phyloP scores from a whole-genome alignment of 2,888 invertebrate genomes.

The Acanthosepion pharaonis region DNA sequence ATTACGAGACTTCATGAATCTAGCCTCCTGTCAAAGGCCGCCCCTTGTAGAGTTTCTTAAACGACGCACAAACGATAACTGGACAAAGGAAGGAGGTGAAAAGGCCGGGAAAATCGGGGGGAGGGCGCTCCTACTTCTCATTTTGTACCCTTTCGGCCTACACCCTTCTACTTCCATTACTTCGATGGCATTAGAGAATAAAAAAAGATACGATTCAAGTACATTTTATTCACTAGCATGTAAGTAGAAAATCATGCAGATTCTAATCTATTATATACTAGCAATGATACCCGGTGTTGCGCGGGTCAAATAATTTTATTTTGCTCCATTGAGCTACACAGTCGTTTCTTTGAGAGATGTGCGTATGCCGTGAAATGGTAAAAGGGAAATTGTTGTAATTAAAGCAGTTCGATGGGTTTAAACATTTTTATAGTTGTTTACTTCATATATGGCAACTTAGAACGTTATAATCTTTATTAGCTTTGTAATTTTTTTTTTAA shows the following conservation, averaged over 20 bases:
- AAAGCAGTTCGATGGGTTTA: too few relatives aligned
- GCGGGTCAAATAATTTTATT: too few relatives aligned
- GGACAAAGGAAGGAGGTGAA: neutral
- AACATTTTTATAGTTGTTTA: too few relatives aligned
- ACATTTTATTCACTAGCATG: neutral
- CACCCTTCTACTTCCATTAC: neutral
- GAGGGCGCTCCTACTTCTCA: neutral
- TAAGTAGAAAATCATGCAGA: neutral
- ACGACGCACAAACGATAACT: neutral
- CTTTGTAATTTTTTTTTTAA: too few relatives aligned
- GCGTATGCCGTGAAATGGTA: too few relatives aligned
- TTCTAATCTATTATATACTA: too few relatives aligned
- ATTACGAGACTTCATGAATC: slow-evolving; percentile 20
- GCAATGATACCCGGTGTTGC: too few relatives aligned
- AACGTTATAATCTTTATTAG: too few relatives aligned
- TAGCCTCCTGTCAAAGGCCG: neutral
- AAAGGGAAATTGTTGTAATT: too few relatives aligned
- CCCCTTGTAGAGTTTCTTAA: neutral
- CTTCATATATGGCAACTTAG: too few relatives aligned
- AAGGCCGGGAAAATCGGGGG: neutral
- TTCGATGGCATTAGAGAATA: neutral
- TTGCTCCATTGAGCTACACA: too few relatives aligned
- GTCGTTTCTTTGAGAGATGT: too few relatives aligned
- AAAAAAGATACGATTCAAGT: neutral
- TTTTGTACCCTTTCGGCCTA: neutral